Evolutionary conservation across 2,797 vertebrate genomes (phyloP).

Genomic region (Myoxocephalus aenaeus): DNA sequence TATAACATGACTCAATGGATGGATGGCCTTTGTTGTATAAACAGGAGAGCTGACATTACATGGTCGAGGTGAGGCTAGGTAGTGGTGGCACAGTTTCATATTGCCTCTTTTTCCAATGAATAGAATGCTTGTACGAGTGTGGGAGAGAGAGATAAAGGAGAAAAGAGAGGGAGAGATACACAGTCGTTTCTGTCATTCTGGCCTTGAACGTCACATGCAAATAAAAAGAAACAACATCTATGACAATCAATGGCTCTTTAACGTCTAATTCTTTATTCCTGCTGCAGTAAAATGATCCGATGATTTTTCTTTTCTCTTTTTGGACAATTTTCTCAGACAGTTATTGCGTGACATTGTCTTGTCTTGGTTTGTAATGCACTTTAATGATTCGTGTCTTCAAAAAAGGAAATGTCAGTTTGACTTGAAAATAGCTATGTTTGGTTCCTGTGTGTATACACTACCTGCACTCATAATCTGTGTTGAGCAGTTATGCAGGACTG

Average conservation of each 20-base stretch:
- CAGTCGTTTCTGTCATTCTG: constrained; percentile 16
- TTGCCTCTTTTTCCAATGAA: constrained; percentile 12
- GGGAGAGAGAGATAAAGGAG: background rate
- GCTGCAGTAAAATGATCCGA: constrained; percentile 26
- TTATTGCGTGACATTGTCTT: constrained; percentile 15
- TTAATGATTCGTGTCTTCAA: background rate
- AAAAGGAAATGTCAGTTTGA: background rate
- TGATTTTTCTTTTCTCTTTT: constrained; percentile 19
- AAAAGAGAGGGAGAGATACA: background rate
- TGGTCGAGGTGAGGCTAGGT: constrained; percentile 9
- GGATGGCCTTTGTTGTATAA: background rate
- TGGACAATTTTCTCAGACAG: constrained; percentile 1
- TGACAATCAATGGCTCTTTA: constrained; percentile 36
- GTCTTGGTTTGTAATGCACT: background rate
- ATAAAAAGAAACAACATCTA: constrained; percentile 10
- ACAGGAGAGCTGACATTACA: background rate
- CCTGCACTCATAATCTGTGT: background rate
- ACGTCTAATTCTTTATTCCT: constrained; percentile 25
- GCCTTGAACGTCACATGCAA: constrained; percentile 29
- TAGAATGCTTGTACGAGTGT: background rate
- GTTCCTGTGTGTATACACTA: background rate
- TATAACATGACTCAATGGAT: too few species aligned
- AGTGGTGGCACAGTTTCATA: constrained; percentile 11
- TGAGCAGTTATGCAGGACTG: background rate
- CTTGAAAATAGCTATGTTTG: background rate